These are phyloP conservation scores for Lanistes nyassanus DNA, from an alignment of 1,140 invertebrate genomes.

Conservation along the genomic window DNA sequence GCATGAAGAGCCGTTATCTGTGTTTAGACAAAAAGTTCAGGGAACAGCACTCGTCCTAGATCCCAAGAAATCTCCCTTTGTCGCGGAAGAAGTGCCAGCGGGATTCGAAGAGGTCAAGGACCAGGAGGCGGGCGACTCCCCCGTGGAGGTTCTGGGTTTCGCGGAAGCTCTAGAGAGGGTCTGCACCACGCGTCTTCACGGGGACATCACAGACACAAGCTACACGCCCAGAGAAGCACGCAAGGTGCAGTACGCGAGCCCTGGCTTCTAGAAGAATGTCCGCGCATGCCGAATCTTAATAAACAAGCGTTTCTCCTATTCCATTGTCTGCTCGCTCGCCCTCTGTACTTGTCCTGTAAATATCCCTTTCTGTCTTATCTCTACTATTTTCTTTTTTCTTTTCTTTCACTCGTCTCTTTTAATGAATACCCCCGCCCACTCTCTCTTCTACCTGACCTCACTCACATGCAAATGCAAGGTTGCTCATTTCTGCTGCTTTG, in stretches of 20 bases:
- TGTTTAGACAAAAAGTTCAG: neutral
- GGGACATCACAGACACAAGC: slow-evolving; percentile 20
- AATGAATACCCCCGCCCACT: no score
- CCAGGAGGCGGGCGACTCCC: neutral
- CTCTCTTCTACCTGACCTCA: no score
- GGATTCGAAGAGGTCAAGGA: neutral
- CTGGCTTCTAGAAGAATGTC: no score
- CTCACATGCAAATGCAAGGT: neutral
- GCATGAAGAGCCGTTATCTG: neutral
- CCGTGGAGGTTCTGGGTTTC: slow-evolving; percentile 1
- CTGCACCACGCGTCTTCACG: slow-evolving; percentile 14
- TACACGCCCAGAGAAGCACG: neutral
- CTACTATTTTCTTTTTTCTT: no score
- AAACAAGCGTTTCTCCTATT: no score
- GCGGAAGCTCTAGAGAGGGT: slow-evolving; percentile 9
- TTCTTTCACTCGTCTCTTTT: no score
- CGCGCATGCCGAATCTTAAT: no score
- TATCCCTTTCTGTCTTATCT: no score
- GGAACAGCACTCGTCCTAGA: neutral
- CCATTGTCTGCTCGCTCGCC: no score
- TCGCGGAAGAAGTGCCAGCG: neutral
- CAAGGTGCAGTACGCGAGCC: neutral
- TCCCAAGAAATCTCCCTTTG: neutral
- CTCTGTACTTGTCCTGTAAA: no score
- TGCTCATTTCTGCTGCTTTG: neutral